A percentile compares a stretch with the other conserved stretches of the same genome.
phyloP scores from a whole-genome alignment of 2,113 vertebrate genomes.

The Myocastor coypus region DNA sequence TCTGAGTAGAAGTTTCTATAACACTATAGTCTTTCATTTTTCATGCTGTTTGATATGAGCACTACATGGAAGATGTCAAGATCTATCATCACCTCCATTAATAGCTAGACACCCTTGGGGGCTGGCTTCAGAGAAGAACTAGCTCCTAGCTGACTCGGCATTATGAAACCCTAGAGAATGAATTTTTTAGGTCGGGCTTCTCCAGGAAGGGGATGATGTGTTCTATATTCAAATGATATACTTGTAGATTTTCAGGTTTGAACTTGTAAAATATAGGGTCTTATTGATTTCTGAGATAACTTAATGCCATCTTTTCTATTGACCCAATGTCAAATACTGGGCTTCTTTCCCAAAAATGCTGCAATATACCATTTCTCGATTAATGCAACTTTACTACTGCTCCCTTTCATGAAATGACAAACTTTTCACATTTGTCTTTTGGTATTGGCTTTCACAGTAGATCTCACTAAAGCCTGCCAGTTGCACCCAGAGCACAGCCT shows the following conservation, averaged over 20 bases:
- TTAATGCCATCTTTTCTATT: neutral
- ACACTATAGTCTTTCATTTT: neutral
- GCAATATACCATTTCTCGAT: neutral
- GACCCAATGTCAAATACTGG: neutral
- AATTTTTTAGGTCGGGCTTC: neutral
- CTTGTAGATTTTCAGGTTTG: neutral
- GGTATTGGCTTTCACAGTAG: neutral
- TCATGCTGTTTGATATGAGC: neutral
- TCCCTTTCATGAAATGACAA: neutral
- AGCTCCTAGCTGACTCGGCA: neutral
- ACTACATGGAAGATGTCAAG: neutral
- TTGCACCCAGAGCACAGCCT: neutral
- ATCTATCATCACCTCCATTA: neutral
- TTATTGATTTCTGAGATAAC: neutral
- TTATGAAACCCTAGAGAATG: neutral
- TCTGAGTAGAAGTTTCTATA: neutral
- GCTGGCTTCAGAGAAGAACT: neutral
- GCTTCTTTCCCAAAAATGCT: neutral
- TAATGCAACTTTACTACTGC: neutral
- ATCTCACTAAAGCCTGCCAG: neutral
- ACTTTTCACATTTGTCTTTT: neutral
- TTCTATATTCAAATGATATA: neutral
- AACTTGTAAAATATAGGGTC: neutral
- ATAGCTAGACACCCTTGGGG: neutral
- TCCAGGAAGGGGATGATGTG: neutral